These are phyloP conservation scores for Danaus melanippus DNA, from an alignment of 1,140 invertebrate genomes.

Conservation along the genomic window DNA sequence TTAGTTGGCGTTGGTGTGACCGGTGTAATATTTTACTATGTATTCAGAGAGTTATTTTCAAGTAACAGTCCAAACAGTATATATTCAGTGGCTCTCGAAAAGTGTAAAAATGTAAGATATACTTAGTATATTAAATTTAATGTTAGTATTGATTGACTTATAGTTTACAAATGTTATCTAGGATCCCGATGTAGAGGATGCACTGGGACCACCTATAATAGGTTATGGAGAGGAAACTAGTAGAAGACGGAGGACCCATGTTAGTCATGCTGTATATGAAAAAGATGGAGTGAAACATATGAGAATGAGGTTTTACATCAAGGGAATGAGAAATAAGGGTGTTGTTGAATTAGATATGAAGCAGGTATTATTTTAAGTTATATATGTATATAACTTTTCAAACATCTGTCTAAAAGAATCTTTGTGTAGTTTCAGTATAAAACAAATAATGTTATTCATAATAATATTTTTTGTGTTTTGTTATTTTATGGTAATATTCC, in stretches of 20 bases:
- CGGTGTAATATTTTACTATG: constrained; percentile 84
- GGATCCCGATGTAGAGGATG: constrained; percentile 80
- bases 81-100: constrained; percentile 84
- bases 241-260: constrained; percentile 80
- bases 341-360: constrained; percentile 90
- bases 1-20: constrained; percentile 83
- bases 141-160: neutral
- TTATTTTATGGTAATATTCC: too few species aligned
- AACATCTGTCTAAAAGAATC: too few species aligned
- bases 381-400: neutral
- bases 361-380: constrained; percentile 75
- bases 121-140: neutral
- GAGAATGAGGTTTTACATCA: constrained; percentile 91
- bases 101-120: constrained; percentile 74
- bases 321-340: constrained; percentile 84
- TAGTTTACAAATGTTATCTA: constrained; percentile 29
- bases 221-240: constrained; percentile 89
- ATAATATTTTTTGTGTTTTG: too few species aligned
- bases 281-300: constrained; percentile 84
- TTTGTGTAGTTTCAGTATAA: too few species aligned
- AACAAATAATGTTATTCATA: too few species aligned
- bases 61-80: constrained; percentile 88
- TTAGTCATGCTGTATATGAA: constrained; percentile 81
- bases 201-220: constrained; percentile 88
- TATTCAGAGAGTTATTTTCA: constrained; percentile 90